A percentile compares a stretch with the other conserved stretches of the same genome.
Conservation (phyloP, 2,797 vertebrate genomes). For the Tragopan temminckii region DNA sequence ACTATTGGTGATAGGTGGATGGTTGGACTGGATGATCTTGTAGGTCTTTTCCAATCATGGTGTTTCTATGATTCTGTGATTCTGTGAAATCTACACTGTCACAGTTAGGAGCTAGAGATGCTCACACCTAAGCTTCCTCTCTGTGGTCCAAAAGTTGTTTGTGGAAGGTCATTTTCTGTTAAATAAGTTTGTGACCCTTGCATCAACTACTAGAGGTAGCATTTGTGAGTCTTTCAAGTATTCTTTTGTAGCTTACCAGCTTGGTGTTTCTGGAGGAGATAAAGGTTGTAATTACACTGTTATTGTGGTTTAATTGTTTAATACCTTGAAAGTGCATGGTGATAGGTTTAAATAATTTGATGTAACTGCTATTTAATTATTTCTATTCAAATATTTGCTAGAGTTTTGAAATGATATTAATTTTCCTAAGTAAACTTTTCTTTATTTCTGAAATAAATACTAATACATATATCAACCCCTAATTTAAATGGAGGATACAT, state of each 20-base stretch:
- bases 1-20: too few relatives aligned
- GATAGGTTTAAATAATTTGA: neutral
- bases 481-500: rapidly evolving
- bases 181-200: neutral
- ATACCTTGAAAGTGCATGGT: neutral
- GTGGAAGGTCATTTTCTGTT: neutral
- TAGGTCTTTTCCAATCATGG: too few relatives aligned
- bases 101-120: neutral
- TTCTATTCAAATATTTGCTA: neutral
- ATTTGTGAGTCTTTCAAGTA: neutral
- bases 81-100: neutral
- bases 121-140: neutral
- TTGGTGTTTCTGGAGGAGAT: neutral
- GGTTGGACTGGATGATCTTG: too few relatives aligned
- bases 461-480: neutral
- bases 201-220: neutral
- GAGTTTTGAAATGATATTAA: neutral
- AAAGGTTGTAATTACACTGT: neutral
- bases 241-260: neutral
- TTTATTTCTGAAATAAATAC: neutral
- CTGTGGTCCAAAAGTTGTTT: neutral
- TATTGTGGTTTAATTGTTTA: neutral
- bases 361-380: neutral
- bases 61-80: too few relatives aligned
- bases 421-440: neutral